Base-by-base conservation (phyloP, 1,140 invertebrate genomes). In the Brachionus plicatilis region DNA sequence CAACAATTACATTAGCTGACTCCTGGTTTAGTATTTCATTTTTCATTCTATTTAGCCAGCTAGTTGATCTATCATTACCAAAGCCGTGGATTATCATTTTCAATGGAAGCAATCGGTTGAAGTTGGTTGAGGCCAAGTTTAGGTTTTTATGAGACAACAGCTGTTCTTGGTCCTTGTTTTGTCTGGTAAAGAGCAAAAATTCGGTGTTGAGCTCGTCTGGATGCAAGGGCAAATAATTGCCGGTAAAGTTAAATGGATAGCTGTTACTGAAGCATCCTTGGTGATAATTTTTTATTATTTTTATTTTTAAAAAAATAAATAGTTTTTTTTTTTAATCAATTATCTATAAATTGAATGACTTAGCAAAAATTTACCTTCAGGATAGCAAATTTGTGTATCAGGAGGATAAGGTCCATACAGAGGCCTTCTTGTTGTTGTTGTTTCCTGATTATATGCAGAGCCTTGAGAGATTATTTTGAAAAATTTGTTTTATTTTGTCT, bases 31-130 rank as follows among this genome's bases (percentile, higher is more conserved):
- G 17, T 7, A 84, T 47, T 50, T 45, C 60, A 70, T 70, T 50
- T 75, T 84, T 72, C 33, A 84, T 70, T 43, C 17, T 53, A 11
- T 43, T 1, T 3, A 84, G 9, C 82, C 82, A 84, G 17, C 8
- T 17, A 3, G 82, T 85, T 20, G 93, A 92, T 87, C 95, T 96
- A 86, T 93, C 94, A 65, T 94, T 95, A 1, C 95, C 94, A 87
- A 97, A 98, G 3, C 96, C 96, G 87, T 98, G 96, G 0, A 97
- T 94, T 84, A 98, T 94, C 27, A 98, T 92, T 88, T 96, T 94
- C 20, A 78, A 60, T 12, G 45, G 47, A 20, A 72, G 27, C 14
- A 50, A 27, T 9, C n/a, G 17, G 27, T 84, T 66, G 11, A 84
- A 56, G 17, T 72, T 41, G 3, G 37, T 72, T n/a, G 24, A 9